Conservation (phyloP, 2,888 invertebrate genomes). For the Trichogramma evanescens region DNA sequence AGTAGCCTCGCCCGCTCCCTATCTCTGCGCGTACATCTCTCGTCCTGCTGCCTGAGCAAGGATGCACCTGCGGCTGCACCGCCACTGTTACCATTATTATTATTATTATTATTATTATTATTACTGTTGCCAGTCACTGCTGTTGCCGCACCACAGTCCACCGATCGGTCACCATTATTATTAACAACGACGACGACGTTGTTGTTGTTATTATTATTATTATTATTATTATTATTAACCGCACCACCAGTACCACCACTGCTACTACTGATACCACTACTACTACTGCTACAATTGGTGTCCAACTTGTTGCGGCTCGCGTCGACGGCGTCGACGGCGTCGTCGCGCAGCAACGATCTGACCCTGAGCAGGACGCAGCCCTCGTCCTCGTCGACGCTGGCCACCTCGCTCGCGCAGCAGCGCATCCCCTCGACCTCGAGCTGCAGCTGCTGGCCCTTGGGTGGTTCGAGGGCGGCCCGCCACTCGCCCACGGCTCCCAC, state of each 20-base stretch:
- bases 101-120: neutral
- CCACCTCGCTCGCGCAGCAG: conserved; percentile 29
- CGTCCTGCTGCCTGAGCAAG: conserved; percentile 32
- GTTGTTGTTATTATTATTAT: no score
- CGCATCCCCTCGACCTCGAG: conserved; percentile 28
- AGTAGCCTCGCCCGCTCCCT: conserved; percentile 43
- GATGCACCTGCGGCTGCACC: conserved; percentile 14
- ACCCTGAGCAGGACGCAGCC: conserved; percentile 40
- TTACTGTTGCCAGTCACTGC: neutral
- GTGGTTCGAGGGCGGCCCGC: conserved; percentile 18
- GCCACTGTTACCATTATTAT: conserved; percentile 10
- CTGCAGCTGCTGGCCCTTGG: conserved; percentile 28
- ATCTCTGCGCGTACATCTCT: conserved; percentile 40
- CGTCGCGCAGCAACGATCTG: conserved; percentile 26
- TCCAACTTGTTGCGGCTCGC: neutral
- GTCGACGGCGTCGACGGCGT: neutral
- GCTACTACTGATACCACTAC: neutral
- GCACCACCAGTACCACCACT: neutral
- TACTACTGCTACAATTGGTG: neutral
- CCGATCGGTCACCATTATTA: neutral
- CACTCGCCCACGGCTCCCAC: conserved; percentile 9
- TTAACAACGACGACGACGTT: neutral
- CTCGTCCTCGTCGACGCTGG: conserved; percentile 34
- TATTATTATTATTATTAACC: no score
- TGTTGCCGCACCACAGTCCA: neutral